A percentile compares a stretch with the other conserved stretches of the same genome.
Conservation (phyloP, 2,797 vertebrate species). For the Scomberomorus guttatus region DNA sequence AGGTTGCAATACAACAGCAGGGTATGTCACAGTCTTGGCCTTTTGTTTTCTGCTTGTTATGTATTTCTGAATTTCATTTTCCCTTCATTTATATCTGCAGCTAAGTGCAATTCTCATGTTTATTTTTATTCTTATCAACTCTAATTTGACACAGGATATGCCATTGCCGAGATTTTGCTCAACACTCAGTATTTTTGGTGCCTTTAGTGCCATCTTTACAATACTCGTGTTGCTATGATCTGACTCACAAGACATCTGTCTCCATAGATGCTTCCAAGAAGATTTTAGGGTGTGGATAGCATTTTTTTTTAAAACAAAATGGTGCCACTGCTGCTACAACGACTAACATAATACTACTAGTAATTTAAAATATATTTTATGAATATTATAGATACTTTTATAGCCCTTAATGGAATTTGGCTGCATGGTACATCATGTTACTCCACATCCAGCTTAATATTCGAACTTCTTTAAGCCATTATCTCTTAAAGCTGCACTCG, state of each 20-base stretch:
- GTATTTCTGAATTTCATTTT: conserved; percentile 30
- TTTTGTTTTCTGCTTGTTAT: conserved; percentile 30
- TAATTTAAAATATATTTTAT: not conserved
- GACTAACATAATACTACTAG: not conserved
- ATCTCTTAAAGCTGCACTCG: conserved; percentile 45
- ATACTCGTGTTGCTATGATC: conserved; percentile 62
- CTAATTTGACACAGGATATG: conserved; percentile 54
- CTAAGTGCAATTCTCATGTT: conserved; percentile 44
- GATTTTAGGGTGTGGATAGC: conserved; percentile 50
- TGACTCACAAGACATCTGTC: conserved; percentile 75
- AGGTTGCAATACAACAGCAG: conserved; percentile 38
- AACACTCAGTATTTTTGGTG: conserved; percentile 58
- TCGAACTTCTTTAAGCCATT: conserved; percentile 48
- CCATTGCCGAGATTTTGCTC: conserved; percentile 62
- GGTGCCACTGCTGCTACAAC: conserved; percentile 31
- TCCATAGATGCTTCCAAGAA: conserved; percentile 53
- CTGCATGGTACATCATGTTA: conserved; percentile 4
- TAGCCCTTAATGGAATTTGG: conserved; percentile 24
- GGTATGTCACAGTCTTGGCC: conserved; percentile 46
- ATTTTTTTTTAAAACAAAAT: conserved; percentile 27
- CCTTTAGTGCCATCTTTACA: conserved; percentile 59
- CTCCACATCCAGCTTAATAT: conserved; percentile 23
- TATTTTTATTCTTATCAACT: conserved; percentile 59
- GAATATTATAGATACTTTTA: conserved; percentile 21
- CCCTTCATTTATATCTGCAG: conserved; percentile 42